A percentile compares a stretch with the other conserved stretches of the same genome.
phyloP scores from a whole-genome alignment of 2,113 vertebrate genomes.

The pig (Sus scrofa) region DNA sequence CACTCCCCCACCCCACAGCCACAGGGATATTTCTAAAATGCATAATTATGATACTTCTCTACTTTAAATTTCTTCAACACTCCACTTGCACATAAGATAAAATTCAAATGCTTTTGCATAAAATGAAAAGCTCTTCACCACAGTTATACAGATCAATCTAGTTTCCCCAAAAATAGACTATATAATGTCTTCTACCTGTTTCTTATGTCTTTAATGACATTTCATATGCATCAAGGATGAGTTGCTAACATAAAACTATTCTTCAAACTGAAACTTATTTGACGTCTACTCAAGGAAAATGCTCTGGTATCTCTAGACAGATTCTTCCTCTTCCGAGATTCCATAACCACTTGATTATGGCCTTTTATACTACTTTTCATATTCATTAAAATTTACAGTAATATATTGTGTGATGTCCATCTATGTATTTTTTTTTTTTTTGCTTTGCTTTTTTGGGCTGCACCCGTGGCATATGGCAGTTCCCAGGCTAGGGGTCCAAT shows the following conservation, averaged over 20 bases:
- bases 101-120: neutral
- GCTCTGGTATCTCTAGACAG: neutral
- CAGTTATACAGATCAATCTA: neutral
- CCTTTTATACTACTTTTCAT: neutral
- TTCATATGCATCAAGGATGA: neutral
- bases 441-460: too few species aligned
- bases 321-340: neutral
- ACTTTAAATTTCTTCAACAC: neutral
- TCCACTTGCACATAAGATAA: neutral
- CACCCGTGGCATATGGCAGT: too few species aligned
- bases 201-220: neutral
- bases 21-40: neutral
- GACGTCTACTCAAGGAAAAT: neutral
- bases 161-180: neutral
- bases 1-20: neutral
- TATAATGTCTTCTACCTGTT: neutral
- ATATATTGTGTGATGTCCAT: neutral
- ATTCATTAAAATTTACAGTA: neutral
- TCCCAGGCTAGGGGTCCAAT: too few species aligned
- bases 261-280: neutral
- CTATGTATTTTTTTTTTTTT: neutral
- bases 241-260: constrained; percentile 35
- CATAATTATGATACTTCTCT: neutral
- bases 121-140: neutral
- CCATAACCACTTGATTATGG: neutral